A percentile compares a stretch with the other conserved stretches of the same genome.
phyloP scores from a whole-genome alignment of 1,140 invertebrate genomes.

The Cydia splendana region DNA sequence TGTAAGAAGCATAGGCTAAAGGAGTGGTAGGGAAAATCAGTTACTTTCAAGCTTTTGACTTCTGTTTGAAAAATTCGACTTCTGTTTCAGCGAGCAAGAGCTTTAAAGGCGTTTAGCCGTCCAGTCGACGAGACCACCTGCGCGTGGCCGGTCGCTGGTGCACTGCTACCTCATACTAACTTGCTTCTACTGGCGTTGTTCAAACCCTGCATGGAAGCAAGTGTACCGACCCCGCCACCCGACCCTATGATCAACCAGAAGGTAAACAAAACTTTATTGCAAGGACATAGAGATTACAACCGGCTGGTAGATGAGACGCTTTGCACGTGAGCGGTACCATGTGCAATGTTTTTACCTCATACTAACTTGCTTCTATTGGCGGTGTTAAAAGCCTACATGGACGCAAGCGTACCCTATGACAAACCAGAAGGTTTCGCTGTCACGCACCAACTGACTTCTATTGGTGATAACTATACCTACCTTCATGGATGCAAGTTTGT shows the following conservation, averaged over 20 bases:
- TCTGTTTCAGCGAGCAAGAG: background rate
- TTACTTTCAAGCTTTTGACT: background rate
- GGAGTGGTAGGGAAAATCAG: too few species aligned
- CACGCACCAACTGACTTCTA: constrained; percentile 39
- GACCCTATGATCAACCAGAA: constrained; percentile 58
- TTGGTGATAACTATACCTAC: constrained; percentile 52
- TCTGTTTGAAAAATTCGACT: background rate
- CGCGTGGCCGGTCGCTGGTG: constrained; percentile 63
- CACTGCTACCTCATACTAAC: constrained; percentile 63
- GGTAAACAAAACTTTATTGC: constrained; percentile 40
- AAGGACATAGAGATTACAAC: too few species aligned
- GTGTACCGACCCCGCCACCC: constrained; percentile 42
- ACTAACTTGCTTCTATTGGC: constrained; percentile 68
- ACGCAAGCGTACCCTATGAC: constrained; percentile 45
- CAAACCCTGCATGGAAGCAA: constrained; percentile 46
- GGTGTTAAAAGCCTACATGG: constrained; percentile 51
- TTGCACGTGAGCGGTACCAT: too few species aligned
- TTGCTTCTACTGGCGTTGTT: constrained; percentile 62
- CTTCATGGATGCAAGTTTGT: constrained; percentile 39
- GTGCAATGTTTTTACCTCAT: constrained; percentile 49
- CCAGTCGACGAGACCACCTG: constrained; percentile 38
- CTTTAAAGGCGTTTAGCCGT: background rate
- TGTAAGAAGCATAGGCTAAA: constrained; percentile 40
- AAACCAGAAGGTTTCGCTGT: constrained; percentile 48
- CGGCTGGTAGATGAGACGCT: too few species aligned